A percentile compares a stretch with the other conserved stretches of the same genome.
These are phyloP conservation scores for Brachypodius melanocephalos DNA, from an alignment of 2,113 vertebrate genomes.

Conservation along the genomic window DNA sequence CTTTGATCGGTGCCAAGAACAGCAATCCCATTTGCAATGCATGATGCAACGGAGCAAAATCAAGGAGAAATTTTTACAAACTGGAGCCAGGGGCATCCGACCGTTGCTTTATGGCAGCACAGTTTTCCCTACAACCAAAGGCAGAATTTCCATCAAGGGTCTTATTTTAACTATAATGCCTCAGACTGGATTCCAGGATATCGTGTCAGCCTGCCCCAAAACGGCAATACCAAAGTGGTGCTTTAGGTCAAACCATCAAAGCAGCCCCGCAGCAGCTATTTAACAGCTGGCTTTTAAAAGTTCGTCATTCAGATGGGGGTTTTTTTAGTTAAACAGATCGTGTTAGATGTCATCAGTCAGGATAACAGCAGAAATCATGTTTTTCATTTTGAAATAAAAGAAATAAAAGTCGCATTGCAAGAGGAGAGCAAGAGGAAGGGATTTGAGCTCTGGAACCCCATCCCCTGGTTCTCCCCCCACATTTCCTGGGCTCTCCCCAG, in stretches of 20 bases:
- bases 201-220: background rate
- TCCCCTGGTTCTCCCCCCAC: background rate
- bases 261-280: background rate
- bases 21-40: conserved; percentile 60
- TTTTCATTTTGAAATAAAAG: background rate
- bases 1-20: conserved; percentile 50
- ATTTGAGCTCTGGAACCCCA: background rate
- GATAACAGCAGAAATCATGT: background rate
- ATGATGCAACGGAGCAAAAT: conserved; percentile 57
- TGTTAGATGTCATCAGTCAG: background rate
- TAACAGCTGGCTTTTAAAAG: conserved; percentile 15
- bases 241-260: conserved; percentile 8
- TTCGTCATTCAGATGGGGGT: accelerated
- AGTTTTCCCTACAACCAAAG: background rate
- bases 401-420: background rate
- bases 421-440: background rate
- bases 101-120: background rate
- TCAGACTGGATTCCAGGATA: background rate
- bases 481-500: background rate
- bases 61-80: conserved; percentile 31
- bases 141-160: conserved; percentile 4
- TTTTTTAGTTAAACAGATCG: background rate
- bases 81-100: conserved; percentile 21
- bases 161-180: background rate
- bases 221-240: background rate